Base-by-base conservation (phyloP, 2,888 invertebrate genomes). In the Drosophila subsilvestris region DNA sequence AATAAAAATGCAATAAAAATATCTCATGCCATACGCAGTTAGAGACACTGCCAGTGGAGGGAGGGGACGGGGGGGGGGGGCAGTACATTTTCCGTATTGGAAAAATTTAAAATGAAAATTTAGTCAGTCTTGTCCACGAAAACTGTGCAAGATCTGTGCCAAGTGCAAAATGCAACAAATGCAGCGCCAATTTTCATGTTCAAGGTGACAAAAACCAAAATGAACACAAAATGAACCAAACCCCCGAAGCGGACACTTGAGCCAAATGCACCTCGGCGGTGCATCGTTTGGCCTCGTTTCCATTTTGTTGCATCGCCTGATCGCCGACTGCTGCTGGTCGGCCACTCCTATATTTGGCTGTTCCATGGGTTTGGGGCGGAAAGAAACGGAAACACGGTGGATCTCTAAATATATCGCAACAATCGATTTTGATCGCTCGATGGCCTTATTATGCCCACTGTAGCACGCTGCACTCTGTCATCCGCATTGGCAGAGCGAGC, bases 1-100 rank as follows among this genome's bases (percentile, higher is more conserved):
- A 76, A 65, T 53, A 78, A 81, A 74, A 76, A 79, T 86, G 86
- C 75, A 86, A 88, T 88, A 78, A 86, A 83, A 88, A 83, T 81
- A 86, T 79, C 79, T 79, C 63, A 63, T 49, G 71, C 72, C 63
- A 63, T 65, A 68, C 68, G 73, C 70, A 70, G 55, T 48, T 50
- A 72, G 63, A 32, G 32, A 32, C 12, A 32, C 32, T 4, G 2
- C 0, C 4, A 12, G 1, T 0, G 6, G 0, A 6, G 7, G 27
- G 25, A 20, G 20, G 20, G 1, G 20, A 6, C 6, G 49, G 22
- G 22, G 42, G 59, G 55, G 65, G 62, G 44, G 63, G 32, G 37
- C 32, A 60, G 42, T 51, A 45, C 61, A n/a, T 54, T 69, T 66
- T 58, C 56, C 60, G 50, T 66, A 75, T 84, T 80, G 71, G 75